These are phyloP conservation scores for Palythoa caribaeorum DNA, from an alignment of 92 coral and sea anemone genomes.

Conservation along the genomic window DNA sequence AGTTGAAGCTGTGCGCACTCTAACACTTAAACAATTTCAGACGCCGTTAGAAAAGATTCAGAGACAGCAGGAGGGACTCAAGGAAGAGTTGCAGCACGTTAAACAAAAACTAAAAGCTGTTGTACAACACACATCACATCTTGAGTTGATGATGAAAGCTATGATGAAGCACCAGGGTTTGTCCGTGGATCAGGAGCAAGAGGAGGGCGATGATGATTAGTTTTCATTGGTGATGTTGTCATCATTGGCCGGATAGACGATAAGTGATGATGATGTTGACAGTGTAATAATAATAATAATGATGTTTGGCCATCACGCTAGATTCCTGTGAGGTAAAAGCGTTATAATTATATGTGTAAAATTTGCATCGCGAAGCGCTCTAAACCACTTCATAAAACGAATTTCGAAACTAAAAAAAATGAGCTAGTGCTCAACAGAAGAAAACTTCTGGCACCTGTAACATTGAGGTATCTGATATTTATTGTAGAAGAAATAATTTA, in stretches of 20 bases:
- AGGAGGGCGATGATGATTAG: slow-evolving; percentile 94
- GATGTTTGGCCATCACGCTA: neutral
- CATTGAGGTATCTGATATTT: too few relatives aligned
- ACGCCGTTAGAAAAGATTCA: slow-evolving; percentile 97
- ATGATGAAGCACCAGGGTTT: slow-evolving; percentile 96
- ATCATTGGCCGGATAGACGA: neutral
- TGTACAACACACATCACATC: slow-evolving; percentile 87
- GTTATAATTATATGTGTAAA: too few relatives aligned
- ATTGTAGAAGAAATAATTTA: too few relatives aligned
- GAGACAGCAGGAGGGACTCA: slow-evolving; percentile 85
- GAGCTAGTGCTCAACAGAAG: too few relatives aligned
- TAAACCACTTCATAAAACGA: too few relatives aligned
- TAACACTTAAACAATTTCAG: slow-evolving; percentile 50
- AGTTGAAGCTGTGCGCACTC: neutral
- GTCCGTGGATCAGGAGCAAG: slow-evolving; percentile 86
- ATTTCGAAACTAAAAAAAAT: too few relatives aligned
- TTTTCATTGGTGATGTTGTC: neutral
- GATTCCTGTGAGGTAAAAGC: neutral
- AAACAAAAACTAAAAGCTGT: slow-evolving; percentile 87
- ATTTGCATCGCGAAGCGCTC: too few relatives aligned
- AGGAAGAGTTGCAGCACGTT: slow-evolving; percentile 80
- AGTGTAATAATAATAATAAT: neutral
- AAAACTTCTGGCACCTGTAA: too few relatives aligned
- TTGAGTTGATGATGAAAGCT: slow-evolving; percentile 98
- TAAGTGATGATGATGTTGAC: neutral